phyloP scores from a whole-genome alignment of 2,797 vertebrate species.

The Sebastes taczanowskii region DNA sequence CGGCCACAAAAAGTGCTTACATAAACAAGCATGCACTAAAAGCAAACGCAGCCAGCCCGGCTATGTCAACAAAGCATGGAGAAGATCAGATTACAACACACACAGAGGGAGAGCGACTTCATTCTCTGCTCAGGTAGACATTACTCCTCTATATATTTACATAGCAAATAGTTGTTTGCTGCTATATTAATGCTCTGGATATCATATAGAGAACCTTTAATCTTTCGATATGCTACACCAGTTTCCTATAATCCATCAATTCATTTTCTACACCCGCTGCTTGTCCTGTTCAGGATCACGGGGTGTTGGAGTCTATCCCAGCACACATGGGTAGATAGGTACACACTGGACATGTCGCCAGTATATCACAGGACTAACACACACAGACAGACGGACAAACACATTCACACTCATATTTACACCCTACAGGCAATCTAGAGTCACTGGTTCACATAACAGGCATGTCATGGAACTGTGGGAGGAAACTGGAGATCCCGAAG shows the following conservation, averaged over 20 bases:
- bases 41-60: accelerated
- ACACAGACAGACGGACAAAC: conserved; percentile 19
- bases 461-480: conserved; percentile 10
- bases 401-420: conserved; percentile 48
- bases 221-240: not conserved
- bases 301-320: conserved; percentile 20
- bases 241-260: not conserved
- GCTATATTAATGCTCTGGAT: not conserved
- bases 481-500: not conserved
- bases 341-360: conserved; percentile 12
- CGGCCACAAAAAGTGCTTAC: too few relatives aligned
- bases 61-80: too few relatives aligned
- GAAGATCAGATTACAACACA: not conserved
- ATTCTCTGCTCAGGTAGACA: not conserved
- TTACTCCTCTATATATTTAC: not conserved
- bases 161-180: not conserved
- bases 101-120: not conserved
- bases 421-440: conserved; percentile 37
- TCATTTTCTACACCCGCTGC: not conserved
- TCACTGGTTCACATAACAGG: conserved; percentile 19
- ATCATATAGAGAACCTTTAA: not conserved
- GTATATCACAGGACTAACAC: conserved; percentile 41
- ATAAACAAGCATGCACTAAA: too few relatives aligned
- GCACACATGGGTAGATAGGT: conserved; percentile 2
- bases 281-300: conserved; percentile 6